A percentile compares a stretch with the other conserved stretches of the same genome.
These are phyloP conservation scores for Metopolophium dirhodum DNA, from an alignment of 1,140 invertebrate genomes.

Conservation along the genomic window DNA sequence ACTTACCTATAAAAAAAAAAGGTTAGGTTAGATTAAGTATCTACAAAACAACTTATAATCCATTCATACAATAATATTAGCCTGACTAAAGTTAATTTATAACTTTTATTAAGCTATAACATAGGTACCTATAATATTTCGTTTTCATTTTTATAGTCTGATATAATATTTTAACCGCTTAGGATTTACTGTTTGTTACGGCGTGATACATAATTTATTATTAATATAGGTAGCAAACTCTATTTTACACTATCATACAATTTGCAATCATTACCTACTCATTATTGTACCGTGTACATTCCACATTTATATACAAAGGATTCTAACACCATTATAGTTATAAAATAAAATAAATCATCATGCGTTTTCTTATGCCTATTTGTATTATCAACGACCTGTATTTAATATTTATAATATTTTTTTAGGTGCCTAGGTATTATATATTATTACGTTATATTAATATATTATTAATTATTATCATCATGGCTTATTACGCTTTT, in stretches of 20 bases:
- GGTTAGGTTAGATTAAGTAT: too few relatives aligned
- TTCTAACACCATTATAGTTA: slow-evolving; percentile 3
- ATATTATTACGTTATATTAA: background rate
- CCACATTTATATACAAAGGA: background rate
- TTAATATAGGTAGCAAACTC: background rate
- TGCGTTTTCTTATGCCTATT: background rate
- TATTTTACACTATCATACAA: background rate
- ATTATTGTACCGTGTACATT: background rate
- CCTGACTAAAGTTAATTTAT: background rate
- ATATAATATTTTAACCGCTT: background rate
- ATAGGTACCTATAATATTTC: background rate
- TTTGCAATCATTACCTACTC: background rate
- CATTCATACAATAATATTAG: background rate
- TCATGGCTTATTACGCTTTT: background rate
- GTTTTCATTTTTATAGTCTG: background rate
- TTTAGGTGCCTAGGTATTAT: background rate
- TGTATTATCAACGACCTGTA: background rate
- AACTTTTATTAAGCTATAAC: background rate
- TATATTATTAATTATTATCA: background rate
- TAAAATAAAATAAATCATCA: slow-evolving; percentile 32
- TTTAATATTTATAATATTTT: slow-evolving; percentile 2
- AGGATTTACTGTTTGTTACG: background rate
- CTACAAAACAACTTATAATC: background rate
- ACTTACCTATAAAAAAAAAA: too few relatives aligned
- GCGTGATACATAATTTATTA: background rate